A percentile compares a stretch with the other conserved stretches of the same genome.
Conservation (phyloP, 2,888 invertebrate species). For the Oithona nana region DNA sequence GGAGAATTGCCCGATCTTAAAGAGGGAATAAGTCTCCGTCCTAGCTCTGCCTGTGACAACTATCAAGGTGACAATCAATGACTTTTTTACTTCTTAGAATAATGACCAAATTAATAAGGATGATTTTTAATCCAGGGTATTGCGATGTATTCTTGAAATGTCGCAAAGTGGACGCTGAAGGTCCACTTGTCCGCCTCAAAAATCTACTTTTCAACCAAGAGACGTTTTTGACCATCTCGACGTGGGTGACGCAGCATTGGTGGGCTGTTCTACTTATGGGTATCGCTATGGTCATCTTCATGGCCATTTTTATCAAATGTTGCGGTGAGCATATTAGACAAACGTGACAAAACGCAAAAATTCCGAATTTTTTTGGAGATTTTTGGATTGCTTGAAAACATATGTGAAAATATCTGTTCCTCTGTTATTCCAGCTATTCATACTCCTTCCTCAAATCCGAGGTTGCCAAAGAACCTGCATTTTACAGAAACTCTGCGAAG, state of each 20-base stretch:
- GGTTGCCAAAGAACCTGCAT: conserved; percentile 80
- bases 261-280: conserved; percentile 84
- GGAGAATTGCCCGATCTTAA: conserved; percentile 20
- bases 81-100: no score
- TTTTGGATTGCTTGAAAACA: no score
- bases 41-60: conserved; percentile 96
- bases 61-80: no score
- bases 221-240: conserved; percentile 64
- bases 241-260: conserved; percentile 91
- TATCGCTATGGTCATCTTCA: conserved; percentile 74
- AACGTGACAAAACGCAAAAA: no score
- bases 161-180: conserved; percentile 90
- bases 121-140: no score
- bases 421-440: no score
- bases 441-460: conserved; percentile 96
- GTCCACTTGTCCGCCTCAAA: conserved; percentile 85
- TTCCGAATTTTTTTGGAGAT: no score
- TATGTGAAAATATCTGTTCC: no score
- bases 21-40: conserved; percentile 48
- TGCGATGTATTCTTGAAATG: conserved; percentile 99
- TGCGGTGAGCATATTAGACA: no score
- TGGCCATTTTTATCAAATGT: conserved; percentile 96
- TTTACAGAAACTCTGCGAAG: conserved; percentile 74
- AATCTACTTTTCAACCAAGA: conserved; percentile 80
- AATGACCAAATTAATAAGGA: no score